Conservation (phyloP, 2,797 vertebrate genomes). For the Bryconaethiops microstoma region DNA sequence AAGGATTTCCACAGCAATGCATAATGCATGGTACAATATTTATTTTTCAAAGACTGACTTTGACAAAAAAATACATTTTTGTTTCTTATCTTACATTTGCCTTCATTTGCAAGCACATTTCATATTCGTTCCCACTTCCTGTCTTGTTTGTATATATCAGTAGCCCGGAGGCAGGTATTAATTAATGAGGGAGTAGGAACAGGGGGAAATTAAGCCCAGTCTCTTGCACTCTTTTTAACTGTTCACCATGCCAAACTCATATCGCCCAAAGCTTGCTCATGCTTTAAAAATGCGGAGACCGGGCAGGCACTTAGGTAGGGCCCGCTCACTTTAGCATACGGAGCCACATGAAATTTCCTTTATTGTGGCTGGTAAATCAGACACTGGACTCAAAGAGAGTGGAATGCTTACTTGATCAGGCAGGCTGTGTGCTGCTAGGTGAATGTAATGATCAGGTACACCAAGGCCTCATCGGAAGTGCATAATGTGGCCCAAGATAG, state of each 20-base stretch:
- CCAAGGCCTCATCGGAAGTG: not conserved
- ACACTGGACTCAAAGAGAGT: not conserved
- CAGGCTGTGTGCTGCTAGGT: not conserved
- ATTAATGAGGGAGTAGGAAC: conserved; percentile 71
- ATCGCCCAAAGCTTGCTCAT: conserved; percentile 27
- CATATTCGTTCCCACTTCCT: conserved; percentile 56
- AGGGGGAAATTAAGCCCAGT: conserved; percentile 33
- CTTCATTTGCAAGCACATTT: conserved; percentile 60
- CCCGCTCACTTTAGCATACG: conserved; percentile 25
- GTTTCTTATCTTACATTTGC: conserved; percentile 54
- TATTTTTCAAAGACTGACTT: conserved; percentile 59
- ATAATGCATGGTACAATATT: conserved; percentile 64
- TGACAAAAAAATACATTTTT: conserved; percentile 58
- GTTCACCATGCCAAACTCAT: conserved; percentile 37
- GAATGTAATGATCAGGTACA: conserved; percentile 9
- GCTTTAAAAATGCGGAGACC: conserved; percentile 15
- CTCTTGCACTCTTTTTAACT: conserved; percentile 3
- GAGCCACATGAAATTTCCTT: not conserved
- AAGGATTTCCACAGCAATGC: conserved; percentile 40
- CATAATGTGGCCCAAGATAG: not conserved
- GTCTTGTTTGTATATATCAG: conserved; percentile 69
- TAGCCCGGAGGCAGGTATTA: conserved; percentile 74
- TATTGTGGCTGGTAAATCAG: not conserved
- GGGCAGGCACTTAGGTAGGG: conserved; percentile 16
- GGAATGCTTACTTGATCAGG: not conserved